Evolutionary conservation across 2,113 vertebrate species (phyloP).

Genomic region (Ardeotis arabs): DNA sequence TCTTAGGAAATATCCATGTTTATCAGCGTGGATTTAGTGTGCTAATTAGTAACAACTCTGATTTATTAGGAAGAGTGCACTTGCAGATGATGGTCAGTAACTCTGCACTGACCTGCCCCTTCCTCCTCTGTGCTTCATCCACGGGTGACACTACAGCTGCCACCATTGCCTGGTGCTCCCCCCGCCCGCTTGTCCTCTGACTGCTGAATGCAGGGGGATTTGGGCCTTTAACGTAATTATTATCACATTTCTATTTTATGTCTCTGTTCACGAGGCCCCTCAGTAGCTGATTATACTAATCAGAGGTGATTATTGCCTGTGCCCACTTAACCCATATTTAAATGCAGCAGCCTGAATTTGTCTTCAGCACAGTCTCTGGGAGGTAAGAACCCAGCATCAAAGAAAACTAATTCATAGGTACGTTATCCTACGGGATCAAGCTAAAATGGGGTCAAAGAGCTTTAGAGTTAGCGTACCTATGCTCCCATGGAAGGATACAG

Average conservation of each 20-base stretch:
- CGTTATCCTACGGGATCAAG: neutral
- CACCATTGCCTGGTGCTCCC: neutral
- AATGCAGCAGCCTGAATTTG: constrained; percentile 24
- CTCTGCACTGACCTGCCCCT: neutral
- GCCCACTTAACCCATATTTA: constrained; percentile 40
- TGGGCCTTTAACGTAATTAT: neutral
- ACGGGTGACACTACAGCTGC: neutral
- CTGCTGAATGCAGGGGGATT: neutral
- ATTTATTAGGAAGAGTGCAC: neutral
- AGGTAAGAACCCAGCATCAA: constrained; percentile 5
- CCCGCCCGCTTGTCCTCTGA: neutral
- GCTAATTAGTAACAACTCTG: neutral
- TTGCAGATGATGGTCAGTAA: neutral
- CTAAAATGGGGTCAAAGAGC: neutral
- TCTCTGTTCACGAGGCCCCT: neutral
- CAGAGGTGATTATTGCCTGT: constrained; percentile 25
- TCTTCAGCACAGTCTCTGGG: neutral
- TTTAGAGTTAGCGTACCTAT: neutral
- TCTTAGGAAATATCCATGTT: neutral
- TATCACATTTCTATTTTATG: neutral
- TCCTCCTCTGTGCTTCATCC: neutral
- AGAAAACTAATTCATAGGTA: neutral
- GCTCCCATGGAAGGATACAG: neutral
- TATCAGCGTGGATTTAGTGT: neutral
- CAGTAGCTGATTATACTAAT: constrained; percentile 53